Evolutionary conservation across 2,888 invertebrate species (phyloP).

Genomic region (Tigriopus californicus): DNA sequence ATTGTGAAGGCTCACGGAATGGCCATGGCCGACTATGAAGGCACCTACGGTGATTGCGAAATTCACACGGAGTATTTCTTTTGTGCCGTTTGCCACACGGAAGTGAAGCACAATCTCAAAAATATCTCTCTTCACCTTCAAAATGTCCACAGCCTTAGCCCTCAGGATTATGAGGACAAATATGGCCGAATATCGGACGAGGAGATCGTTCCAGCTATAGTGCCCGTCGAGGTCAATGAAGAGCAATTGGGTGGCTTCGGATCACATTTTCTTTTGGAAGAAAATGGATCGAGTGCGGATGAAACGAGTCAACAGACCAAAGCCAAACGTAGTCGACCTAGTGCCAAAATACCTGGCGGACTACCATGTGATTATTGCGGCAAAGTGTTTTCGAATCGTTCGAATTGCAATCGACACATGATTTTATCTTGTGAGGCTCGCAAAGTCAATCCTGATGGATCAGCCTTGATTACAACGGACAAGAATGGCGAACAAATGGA

Average conservation of each 20-base stretch:
- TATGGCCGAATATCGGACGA: background rate
- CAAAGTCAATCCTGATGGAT: background rate
- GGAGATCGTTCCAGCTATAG: background rate
- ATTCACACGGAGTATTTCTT: constrained; percentile 13
- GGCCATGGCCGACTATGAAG: constrained; percentile 2
- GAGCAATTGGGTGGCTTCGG: background rate
- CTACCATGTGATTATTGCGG: constrained; percentile 6
- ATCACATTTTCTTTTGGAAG: constrained; percentile 9
- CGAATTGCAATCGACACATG: constrained; percentile 1
- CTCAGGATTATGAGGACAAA: constrained; percentile 3
- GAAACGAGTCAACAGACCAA: background rate
- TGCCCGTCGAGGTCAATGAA: background rate
- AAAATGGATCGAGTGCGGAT: background rate
- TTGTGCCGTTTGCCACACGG: constrained; percentile 8
- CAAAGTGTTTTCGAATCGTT: constrained; percentile 4
- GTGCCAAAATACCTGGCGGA: background rate
- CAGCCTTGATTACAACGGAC: background rate
- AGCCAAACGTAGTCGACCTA: background rate
- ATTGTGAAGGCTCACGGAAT: constrained; percentile 5
- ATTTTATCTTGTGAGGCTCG: constrained; percentile 5
- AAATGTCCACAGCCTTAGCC: constrained; percentile 6
- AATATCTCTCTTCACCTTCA: constrained; percentile 15
- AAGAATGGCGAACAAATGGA: background rate
- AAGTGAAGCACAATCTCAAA: constrained; percentile 10
- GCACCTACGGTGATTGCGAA: constrained; percentile 6